Evolutionary conservation across 2,113 vertebrate species (phyloP).

Genomic region (Notiomystis cincta): DNA sequence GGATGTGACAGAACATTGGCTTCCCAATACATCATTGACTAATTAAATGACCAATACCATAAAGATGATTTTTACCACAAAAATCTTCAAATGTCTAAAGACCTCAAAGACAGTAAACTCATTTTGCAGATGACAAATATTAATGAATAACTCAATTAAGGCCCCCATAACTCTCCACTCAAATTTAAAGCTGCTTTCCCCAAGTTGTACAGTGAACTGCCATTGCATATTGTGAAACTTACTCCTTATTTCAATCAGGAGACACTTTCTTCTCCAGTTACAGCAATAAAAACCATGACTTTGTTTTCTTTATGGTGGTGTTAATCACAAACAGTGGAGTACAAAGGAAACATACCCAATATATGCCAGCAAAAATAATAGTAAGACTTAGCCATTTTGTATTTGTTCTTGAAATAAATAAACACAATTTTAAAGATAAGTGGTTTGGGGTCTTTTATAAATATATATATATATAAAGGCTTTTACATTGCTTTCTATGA

Average conservation of each 20-base stretch:
- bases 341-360: background rate
- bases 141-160: background rate
- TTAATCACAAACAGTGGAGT: background rate
- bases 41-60: slow-evolving; percentile 2
- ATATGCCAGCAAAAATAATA: background rate
- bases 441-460: accelerated
- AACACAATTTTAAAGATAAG: background rate
- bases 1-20: background rate
- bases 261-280: background rate
- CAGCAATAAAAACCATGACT: background rate
- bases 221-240: background rate
- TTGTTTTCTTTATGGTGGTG: background rate
- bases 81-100: background rate
- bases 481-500: background rate
- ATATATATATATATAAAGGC: too few species aligned
- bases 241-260: background rate
- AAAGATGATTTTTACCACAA: slow-evolving; percentile 1
- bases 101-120: background rate
- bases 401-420: background rate
- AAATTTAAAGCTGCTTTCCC: background rate
- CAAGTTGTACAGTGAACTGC: background rate
- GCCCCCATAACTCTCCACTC: background rate
- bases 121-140: background rate
- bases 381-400: background rate
- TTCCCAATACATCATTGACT: background rate